Evolutionary conservation across 2,888 invertebrate species (phyloP).

Genomic region (Lysandra bellargus): DNA sequence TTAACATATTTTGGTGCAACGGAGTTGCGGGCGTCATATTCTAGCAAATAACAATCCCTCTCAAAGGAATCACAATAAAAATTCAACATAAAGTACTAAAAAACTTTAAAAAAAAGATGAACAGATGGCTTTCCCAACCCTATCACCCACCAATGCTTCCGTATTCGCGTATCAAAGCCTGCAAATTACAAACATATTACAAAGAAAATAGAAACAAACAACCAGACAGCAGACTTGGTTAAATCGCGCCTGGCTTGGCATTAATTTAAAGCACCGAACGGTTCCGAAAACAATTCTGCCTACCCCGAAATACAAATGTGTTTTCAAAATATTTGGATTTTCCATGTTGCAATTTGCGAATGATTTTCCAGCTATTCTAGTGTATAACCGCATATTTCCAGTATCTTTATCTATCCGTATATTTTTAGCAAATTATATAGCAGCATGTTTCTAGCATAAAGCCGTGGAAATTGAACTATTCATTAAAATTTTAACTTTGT

Average conservation of each 20-base stretch:
- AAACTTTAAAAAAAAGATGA: background rate
- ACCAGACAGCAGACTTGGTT: background rate
- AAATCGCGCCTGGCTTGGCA: background rate
- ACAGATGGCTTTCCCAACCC: background rate
- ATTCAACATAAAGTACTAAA: background rate
- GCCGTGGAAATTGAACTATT: background rate
- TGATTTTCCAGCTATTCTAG: background rate
- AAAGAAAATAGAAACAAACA: background rate
- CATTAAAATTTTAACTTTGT: background rate
- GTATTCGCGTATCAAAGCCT: background rate
- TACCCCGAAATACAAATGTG: background rate
- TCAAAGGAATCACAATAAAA: background rate
- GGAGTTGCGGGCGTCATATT: no score
- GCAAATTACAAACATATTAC: background rate
- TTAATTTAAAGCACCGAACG: conserved; percentile 5
- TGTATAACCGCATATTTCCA: background rate
- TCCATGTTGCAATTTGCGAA: conserved; percentile 6
- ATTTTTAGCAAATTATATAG: background rate
- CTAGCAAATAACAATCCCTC: background rate
- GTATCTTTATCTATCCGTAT: no score
- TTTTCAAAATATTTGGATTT: background rate
- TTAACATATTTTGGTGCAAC: no score
- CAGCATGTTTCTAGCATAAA: background rate
- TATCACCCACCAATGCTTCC: background rate
- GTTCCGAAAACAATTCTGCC: background rate